Evolutionary conservation across 2,888 invertebrate genomes (phyloP), one percentile per base, ranked within the genome.

Genomic region (Catocala fraxini): DNA sequence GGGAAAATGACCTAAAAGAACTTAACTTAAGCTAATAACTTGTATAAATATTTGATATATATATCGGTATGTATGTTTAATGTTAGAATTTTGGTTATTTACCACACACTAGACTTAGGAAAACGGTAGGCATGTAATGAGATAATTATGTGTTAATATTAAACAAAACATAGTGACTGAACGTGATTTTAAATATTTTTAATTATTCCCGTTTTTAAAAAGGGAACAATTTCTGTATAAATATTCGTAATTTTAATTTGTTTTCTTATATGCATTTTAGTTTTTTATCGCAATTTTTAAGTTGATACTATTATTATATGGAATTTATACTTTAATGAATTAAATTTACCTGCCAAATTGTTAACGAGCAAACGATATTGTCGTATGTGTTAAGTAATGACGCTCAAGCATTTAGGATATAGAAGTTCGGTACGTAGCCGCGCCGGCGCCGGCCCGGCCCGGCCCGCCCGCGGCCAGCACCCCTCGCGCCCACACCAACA

Each of bases 1-100:
- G 92, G 93, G 90, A 89, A 87, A 91, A 86, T 89, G 82, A 92
- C 92, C 92, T 93, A 92, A 91, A 93, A 89, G 81, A 90, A 93
- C 92, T 93, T 93, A 93, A 93, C 93, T 93, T 93, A 94, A 93
- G 94, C 93, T 93, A 93, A 91, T 89, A 86, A 92, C 92, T 93
- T 93, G 93, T 94, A 93, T 93, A 93, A 93, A 93, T 94, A 93
- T 93, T 91, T 91, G 90, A 88, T 93, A 93, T 93, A 93, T 93
- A 92, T 94, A 92, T 92, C 88, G 89, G 91, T 94, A 94, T 94
- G 92, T 94, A 94, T 93, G 92, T 87, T 93, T 93, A 94, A 93
- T 93, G 89, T 94, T 94, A 94, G 93, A 93, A 85, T 93, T 94
- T 94, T 90, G 93, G 92, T 94, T 93, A 91, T 92, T 92, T 91